Conservation (phyloP, 2,113 vertebrate genomes). For the Caloenas nicobarica region DNA sequence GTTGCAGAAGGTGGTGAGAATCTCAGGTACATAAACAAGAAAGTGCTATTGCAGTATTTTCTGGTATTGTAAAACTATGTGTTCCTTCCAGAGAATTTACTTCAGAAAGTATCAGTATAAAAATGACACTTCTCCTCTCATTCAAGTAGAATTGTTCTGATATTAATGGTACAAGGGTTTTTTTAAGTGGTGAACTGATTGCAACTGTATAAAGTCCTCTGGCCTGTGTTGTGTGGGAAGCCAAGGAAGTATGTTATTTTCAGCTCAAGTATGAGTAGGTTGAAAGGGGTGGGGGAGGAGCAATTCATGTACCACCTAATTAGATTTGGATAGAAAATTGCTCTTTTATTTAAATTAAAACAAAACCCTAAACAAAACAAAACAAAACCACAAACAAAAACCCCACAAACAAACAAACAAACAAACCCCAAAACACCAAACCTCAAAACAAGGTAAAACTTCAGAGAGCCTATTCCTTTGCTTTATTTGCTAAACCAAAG, state of each 20-base stretch:
- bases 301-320: not conserved
- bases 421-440: not conserved
- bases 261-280: not conserved
- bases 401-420: too few species aligned
- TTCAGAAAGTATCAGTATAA: not conserved
- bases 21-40: conserved; percentile 59
- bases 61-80: not conserved
- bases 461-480: not conserved
- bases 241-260: not conserved
- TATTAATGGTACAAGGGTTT: not conserved
- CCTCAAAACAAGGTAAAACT: not conserved
- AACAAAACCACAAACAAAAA: not conserved
- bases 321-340: not conserved
- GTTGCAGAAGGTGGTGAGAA: conserved; percentile 70
- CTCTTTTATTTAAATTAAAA: not conserved
- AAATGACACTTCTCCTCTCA: not conserved
- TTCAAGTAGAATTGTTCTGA: not conserved
- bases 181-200: not conserved
- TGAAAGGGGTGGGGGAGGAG: not conserved
- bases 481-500: not conserved
- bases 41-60: not conserved
- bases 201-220: not conserved
- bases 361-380: not conserved
- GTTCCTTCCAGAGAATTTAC: not conserved
- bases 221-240: not conserved